phyloP scores from a whole-genome alignment of 2,113 vertebrate genomes.

The Urocolius indicus region DNA sequence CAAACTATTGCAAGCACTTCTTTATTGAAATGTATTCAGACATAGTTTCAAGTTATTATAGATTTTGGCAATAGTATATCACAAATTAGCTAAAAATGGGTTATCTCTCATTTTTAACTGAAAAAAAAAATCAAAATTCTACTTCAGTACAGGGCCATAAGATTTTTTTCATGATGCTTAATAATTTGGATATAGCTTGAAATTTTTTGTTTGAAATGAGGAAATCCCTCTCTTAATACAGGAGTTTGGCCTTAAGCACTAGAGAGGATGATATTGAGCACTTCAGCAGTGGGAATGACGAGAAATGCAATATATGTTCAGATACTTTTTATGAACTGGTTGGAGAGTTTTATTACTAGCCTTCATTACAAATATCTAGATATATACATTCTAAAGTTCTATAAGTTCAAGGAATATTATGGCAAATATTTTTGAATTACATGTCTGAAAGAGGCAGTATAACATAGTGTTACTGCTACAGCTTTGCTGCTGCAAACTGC shows the following conservation, averaged over 20 bases:
- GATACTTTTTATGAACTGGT: background rate
- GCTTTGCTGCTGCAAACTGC: background rate
- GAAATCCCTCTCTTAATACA: background rate
- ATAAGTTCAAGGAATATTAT: background rate
- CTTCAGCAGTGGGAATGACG: background rate
- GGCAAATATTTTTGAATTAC: background rate
- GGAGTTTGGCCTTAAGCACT: background rate
- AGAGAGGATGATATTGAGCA: background rate
- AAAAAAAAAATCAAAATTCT: background rate
- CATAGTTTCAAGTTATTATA: background rate
- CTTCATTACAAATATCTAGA: background rate
- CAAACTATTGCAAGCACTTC: background rate
- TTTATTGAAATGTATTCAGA: background rate
- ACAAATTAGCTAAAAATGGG: background rate
- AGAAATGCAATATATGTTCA: background rate
- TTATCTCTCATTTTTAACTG: background rate
- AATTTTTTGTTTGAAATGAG: background rate
- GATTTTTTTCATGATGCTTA: background rate
- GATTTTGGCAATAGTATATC: background rate
- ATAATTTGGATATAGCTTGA: background rate
- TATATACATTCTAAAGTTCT: background rate
- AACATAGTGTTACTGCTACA: background rate
- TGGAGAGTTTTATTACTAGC: conserved; percentile 3
- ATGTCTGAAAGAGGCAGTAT: background rate
- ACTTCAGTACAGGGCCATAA: background rate